Evolutionary conservation across 2,888 invertebrate genomes (phyloP).

Genomic region (Nomada ruficornis): DNA sequence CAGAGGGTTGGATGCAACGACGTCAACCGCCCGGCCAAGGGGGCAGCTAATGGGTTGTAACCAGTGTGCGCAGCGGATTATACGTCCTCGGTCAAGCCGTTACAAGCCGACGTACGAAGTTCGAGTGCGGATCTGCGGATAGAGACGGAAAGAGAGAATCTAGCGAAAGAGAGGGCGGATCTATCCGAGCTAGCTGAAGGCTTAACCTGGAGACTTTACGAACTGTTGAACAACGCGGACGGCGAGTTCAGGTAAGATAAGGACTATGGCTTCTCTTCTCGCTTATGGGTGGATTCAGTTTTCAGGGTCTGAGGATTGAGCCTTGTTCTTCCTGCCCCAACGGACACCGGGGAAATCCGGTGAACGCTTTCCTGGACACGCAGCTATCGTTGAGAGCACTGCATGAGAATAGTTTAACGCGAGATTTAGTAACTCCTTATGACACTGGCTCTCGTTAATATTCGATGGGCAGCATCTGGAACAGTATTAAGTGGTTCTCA

Average conservation of each 20-base stretch:
- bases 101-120: slow-evolving; percentile 57
- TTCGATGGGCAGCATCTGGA: slow-evolving; percentile 56
- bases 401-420: slow-evolving; percentile 64
- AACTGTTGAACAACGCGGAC: slow-evolving; percentile 70
- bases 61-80: slow-evolving; percentile 71
- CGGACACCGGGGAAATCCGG: slow-evolving; percentile 73
- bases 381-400: slow-evolving; percentile 51
- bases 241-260: slow-evolving; percentile 78
- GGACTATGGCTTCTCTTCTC: slow-evolving; percentile 64
- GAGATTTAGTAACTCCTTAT: slow-evolving; percentile 68
- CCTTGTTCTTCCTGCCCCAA: slow-evolving; percentile 37
- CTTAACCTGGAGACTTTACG: slow-evolving; percentile 76
- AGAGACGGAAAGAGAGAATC: slow-evolving; percentile 15
- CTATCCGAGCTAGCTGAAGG: slow-evolving; percentile 29
- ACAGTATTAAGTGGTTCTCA: not conserved
- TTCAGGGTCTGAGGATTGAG: not conserved
- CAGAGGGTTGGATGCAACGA: slow-evolving; percentile 27
- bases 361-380: slow-evolving; percentile 75
- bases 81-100: slow-evolving; percentile 70
- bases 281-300: not conserved
- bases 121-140: slow-evolving; percentile 27
- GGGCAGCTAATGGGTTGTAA: slow-evolving; percentile 71
- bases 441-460: slow-evolving; percentile 67
- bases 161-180: slow-evolving; percentile 23
- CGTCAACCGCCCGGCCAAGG: slow-evolving; percentile 14